Conservation (phyloP, 2,113 vertebrate genomes). For the Ciconia stormi region DNA sequence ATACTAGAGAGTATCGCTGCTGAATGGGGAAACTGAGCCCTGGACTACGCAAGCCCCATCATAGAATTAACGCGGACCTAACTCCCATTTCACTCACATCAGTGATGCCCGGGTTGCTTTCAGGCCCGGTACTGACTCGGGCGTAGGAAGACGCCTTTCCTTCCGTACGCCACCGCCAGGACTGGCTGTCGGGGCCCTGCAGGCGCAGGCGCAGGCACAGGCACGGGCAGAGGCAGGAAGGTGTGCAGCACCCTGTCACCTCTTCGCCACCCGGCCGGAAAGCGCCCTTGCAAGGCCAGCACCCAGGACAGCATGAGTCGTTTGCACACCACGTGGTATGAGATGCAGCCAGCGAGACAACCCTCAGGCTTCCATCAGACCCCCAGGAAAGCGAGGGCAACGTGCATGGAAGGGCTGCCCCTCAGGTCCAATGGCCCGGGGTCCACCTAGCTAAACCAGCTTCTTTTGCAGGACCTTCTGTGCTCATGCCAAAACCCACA, state of each 20-base stretch:
- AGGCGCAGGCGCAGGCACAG: neutral
- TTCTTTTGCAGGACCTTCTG: neutral
- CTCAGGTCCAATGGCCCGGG: neutral
- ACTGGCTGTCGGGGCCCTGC: fast-evolving
- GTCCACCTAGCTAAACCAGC: neutral
- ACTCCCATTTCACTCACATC: neutral
- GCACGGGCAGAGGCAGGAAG: neutral
- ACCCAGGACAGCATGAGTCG: neutral
- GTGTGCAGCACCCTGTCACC: too few species aligned
- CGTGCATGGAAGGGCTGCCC: fast-evolving
- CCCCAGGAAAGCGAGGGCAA: neutral
- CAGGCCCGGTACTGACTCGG: neutral
- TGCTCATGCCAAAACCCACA: neutral
- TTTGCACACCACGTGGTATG: fast-evolving
- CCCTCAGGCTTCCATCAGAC: fast-evolving
- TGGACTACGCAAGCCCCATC: neutral
- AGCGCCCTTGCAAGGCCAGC: neutral
- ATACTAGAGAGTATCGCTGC: neutral
- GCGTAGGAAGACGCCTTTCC: neutral
- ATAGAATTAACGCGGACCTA: neutral
- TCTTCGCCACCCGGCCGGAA: neutral
- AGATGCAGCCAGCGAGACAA: neutral
- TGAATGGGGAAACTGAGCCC: neutral
- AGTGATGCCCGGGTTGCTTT: neutral
- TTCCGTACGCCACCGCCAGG: fast-evolving